A percentile compares a stretch with the other conserved stretches of the same genome.
These are phyloP conservation scores for Neuroterus valhalla DNA, from an alignment of 1,140 invertebrate species.

Conservation along the genomic window DNA sequence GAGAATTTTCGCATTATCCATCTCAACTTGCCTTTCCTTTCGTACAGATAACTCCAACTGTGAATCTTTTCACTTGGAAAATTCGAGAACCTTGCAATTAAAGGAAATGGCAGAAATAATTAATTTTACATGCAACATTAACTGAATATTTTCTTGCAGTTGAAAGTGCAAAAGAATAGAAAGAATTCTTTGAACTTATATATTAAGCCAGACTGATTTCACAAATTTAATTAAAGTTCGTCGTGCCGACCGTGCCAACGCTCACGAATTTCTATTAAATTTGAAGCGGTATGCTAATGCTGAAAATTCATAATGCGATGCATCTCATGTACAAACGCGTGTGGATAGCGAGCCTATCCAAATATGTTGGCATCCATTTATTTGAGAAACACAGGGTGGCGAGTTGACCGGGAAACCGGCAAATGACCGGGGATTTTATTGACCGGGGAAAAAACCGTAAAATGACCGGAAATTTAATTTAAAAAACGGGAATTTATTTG, in stretches of 20 bases:
- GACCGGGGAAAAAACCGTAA: too few species aligned
- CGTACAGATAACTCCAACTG: not conserved
- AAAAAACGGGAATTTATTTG: too few species aligned
- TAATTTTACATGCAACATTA: too few species aligned
- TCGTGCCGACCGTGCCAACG: not conserved
- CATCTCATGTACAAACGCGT: not conserved
- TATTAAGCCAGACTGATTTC: not conserved
- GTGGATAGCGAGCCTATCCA: not conserved
- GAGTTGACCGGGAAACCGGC: too few species aligned
- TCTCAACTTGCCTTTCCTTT: not conserved
- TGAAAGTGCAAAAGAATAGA: not conserved
- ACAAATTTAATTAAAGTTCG: constrained; percentile 7
- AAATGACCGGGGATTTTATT: too few species aligned
- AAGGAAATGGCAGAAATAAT: too few species aligned
- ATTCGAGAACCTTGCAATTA: not conserved
- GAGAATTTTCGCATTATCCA: not conserved
- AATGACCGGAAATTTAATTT: too few species aligned
- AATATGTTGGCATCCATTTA: not conserved
- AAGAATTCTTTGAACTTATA: not conserved
- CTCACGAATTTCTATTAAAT: not conserved
- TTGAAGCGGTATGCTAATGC: constrained; percentile 2
- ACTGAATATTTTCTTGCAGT: too few species aligned
- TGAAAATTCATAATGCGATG: constrained; percentile 8
- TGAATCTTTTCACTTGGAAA: not conserved
- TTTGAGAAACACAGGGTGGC: not conserved